phyloP scores from a whole-genome alignment of 2,113 vertebrate genomes.

The Corydoras sp. region DNA sequence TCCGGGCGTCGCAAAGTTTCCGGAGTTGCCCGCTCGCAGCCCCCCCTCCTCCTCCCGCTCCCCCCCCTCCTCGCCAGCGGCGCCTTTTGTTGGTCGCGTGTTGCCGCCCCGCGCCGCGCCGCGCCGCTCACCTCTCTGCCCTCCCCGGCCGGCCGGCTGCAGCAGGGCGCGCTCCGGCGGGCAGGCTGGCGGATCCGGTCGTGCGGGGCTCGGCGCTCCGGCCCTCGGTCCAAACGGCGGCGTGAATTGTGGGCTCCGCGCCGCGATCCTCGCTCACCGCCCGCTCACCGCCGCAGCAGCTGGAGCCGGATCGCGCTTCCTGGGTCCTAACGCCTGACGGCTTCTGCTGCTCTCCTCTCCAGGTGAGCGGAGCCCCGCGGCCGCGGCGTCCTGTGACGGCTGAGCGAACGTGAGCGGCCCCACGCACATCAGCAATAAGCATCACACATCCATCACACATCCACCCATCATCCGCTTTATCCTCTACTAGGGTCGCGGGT shows the following conservation, averaged over 20 bases:
- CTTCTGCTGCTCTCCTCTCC: conserved; percentile 45
- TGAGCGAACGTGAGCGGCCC: too few relatives aligned
- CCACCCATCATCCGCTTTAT: too few relatives aligned
- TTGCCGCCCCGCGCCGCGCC: conserved; percentile 68
- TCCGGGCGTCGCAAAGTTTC: conserved; percentile 66
- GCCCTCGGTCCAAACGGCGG: conserved; percentile 57
- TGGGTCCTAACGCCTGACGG: conserved; percentile 73
- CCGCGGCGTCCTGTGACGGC: too few relatives aligned
- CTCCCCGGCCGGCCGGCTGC: conserved; percentile 58
- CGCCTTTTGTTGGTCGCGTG: conserved; percentile 78
- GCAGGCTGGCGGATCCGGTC: too few relatives aligned
- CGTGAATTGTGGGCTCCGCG: conserved; percentile 69
- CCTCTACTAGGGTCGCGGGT: too few relatives aligned
- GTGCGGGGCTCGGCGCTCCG: conserved; percentile 37
- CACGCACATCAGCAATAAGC: too few relatives aligned
- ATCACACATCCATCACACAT: too few relatives aligned
- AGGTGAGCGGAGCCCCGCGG: conserved; percentile 58
- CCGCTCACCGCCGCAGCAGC: conserved; percentile 76
- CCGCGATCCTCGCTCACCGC: conserved; percentile 76
- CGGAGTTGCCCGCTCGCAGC: conserved; percentile 64
- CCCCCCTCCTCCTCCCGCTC: too few relatives aligned
- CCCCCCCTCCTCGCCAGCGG: conserved; percentile 70
- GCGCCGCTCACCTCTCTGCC: conserved; percentile 73
- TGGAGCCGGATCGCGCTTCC: conserved; percentile 76
- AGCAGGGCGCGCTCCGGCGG: too few relatives aligned